Evolutionary conservation across 2,797 vertebrate genomes (phyloP).

Genomic region (Paramormyrops hopkinsi): DNA sequence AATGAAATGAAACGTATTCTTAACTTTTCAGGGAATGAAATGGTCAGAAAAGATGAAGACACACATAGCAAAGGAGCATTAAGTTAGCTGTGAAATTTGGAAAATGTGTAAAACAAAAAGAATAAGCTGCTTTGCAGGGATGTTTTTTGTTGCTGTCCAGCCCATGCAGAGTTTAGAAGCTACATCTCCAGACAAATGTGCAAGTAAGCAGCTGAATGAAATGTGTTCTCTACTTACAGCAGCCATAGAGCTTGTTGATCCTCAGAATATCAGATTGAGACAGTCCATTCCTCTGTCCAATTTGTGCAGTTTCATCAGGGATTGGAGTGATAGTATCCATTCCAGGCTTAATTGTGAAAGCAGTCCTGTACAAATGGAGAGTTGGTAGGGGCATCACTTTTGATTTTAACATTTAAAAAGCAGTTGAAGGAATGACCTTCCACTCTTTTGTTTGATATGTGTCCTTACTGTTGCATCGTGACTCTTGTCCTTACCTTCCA

Average conservation of each 20-base stretch:
- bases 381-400: neutral
- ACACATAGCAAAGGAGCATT: neutral
- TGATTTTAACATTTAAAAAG: neutral
- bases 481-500: conserved; percentile 31
- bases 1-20: neutral
- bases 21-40: neutral
- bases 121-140: neutral
- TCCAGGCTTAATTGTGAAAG: conserved; percentile 36
- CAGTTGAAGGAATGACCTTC: neutral
- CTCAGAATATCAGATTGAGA: conserved; percentile 36
- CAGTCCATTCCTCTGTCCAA: conserved; percentile 29
- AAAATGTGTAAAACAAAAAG: neutral
- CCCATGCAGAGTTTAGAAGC: neutral
- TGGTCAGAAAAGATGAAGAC: neutral
- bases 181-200: neutral
- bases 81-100: neutral
- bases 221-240: conserved; percentile 26
- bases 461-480: neutral
- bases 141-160: neutral
- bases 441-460: neutral
- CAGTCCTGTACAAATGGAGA: neutral
- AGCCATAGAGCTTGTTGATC: conserved; percentile 50
- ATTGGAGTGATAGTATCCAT: conserved; percentile 44
- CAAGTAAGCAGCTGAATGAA: neutral
- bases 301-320: conserved; percentile 25